A percentile compares a stretch with the other conserved stretches of the same genome.
phyloP scores from a whole-genome alignment of 1,140 invertebrate species.

The Himalopsyche phryganea region DNA sequence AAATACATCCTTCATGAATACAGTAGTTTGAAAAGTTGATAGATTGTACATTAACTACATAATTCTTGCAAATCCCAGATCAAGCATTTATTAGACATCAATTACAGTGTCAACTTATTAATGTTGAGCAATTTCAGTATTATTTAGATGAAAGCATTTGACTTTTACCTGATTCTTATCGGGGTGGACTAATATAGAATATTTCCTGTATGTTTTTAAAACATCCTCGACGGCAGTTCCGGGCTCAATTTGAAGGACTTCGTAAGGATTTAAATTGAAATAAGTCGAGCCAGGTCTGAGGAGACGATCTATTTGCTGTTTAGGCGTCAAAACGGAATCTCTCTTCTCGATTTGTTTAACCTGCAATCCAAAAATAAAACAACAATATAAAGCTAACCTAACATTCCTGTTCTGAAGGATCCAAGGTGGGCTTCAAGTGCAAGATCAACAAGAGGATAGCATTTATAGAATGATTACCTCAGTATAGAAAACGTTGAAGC shows the following conservation, averaged over 20 bases:
- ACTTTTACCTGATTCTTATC: constrained; percentile 81
- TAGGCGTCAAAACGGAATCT: constrained; percentile 85
- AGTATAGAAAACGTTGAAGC: constrained; percentile 42
- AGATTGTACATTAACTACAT: too few relatives aligned
- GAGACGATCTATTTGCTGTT: constrained; percentile 92
- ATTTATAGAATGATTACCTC: constrained; percentile 37
- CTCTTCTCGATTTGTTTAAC: constrained; percentile 94
- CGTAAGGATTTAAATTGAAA: constrained; percentile 94
- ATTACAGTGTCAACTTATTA: too few relatives aligned
- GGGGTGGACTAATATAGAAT: constrained; percentile 97
- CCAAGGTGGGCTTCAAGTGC: not conserved
- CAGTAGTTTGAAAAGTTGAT: too few relatives aligned
- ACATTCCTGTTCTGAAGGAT: not conserved
- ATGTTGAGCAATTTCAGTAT: too few relatives aligned
- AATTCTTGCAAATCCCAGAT: too few relatives aligned
- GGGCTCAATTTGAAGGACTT: constrained; percentile 93
- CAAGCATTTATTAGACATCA: too few relatives aligned
- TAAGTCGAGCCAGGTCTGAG: constrained; percentile 92
- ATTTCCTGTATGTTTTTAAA: constrained; percentile 93
- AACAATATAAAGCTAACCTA: constrained; percentile 17
- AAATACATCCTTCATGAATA: too few relatives aligned
- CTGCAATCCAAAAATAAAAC: constrained; percentile 52
- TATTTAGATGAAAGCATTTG: too few relatives aligned
- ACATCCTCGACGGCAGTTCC: constrained; percentile 85
- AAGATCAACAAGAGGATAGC: not conserved